phyloP scores from a whole-genome alignment of 1,140 invertebrate genomes.

The Eupristina koningsbergeri region DNA sequence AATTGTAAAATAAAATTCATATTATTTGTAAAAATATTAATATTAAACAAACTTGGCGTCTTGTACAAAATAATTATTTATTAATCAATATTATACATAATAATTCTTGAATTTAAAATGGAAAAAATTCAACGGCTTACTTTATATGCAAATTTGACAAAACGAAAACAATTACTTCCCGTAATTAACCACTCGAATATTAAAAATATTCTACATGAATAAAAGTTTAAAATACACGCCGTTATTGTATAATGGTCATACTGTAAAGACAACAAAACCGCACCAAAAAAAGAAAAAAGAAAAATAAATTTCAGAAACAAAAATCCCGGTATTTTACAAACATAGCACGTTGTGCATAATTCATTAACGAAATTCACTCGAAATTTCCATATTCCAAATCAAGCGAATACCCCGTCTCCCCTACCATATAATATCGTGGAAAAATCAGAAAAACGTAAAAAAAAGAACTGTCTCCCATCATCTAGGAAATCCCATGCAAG shows the following conservation, averaged over 20 bases:
- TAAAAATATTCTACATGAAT: not conserved
- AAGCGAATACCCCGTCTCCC: not conserved
- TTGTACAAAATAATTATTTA: not conserved
- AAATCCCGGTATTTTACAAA: slow-evolving; percentile 3
- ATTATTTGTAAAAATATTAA: not conserved
- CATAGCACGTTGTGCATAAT: not conserved
- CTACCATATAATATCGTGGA: not conserved
- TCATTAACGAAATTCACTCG: slow-evolving; percentile 37
- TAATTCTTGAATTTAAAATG: not conserved
- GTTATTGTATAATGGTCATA: not conserved
- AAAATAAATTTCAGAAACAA: slow-evolving; percentile 9
- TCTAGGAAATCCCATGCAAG: slow-evolving; percentile 23
- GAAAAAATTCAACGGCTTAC: not conserved
- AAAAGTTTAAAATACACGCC: not conserved
- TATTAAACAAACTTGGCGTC: not conserved
- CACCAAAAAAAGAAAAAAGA: not conserved
- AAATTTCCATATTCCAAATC: slow-evolving; percentile 39
- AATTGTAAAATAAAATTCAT: slow-evolving; percentile 1
- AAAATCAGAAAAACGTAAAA: slow-evolving; percentile 15
- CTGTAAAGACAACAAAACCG: not conserved
- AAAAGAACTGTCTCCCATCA: not conserved
- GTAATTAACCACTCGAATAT: slow-evolving; percentile 15
- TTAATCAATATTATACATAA: not conserved
- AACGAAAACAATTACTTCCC: not conserved
- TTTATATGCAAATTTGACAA: not conserved